Percentiles rank a stretch among this genome's conserved stretches.
Evolutionary conservation across 2,113 vertebrate genomes (phyloP).

Genomic region (Pteruthius melanotis): DNA sequence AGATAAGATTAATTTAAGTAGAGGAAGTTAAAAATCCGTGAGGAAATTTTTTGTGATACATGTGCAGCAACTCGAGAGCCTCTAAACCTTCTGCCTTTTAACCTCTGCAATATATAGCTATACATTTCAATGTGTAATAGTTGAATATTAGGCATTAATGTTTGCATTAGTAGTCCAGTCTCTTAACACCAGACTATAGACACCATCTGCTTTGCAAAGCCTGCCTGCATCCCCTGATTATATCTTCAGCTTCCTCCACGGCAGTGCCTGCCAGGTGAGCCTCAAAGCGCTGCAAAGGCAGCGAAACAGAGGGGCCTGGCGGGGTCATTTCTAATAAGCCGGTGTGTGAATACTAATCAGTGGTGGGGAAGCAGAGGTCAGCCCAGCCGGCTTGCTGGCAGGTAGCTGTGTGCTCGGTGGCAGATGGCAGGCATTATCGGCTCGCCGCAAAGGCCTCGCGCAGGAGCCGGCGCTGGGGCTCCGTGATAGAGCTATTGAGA

Average conservation of each 20-base stretch:
- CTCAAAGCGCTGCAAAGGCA: slow-evolving; percentile 72
- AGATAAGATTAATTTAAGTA: background rate
- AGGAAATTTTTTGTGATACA: background rate
- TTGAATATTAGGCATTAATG: slow-evolving; percentile 65
- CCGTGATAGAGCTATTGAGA: slow-evolving; percentile 83
- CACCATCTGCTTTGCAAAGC: slow-evolving; percentile 78
- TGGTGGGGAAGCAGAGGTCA: slow-evolving; percentile 78
- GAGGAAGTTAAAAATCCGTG: background rate
- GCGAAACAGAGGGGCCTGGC: slow-evolving; percentile 72
- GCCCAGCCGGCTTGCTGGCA: slow-evolving; percentile 76
- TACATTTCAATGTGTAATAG: slow-evolving; percentile 29
- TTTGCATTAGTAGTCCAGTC: slow-evolving; percentile 72
- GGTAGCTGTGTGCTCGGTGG: slow-evolving; percentile 82
- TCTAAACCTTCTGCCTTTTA: background rate
- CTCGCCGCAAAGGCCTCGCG: slow-evolving; percentile 78
- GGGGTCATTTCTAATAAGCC: slow-evolving; percentile 81
- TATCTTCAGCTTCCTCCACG: slow-evolving; percentile 74
- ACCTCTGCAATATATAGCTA: background rate
- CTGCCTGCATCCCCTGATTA: slow-evolving; percentile 77
- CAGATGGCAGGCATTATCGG: slow-evolving; percentile 86
- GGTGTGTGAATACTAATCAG: slow-evolving; percentile 82
- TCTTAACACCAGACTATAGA: slow-evolving; percentile 70
- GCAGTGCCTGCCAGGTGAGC: slow-evolving; percentile 82
- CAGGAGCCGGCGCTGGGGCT: slow-evolving; percentile 67
- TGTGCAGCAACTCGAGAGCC: background rate